A percentile compares a stretch with the other conserved stretches of the same genome.
Evolutionary conservation across 2,888 invertebrate genomes (phyloP).

Genomic region (Theristus sp.): DNA sequence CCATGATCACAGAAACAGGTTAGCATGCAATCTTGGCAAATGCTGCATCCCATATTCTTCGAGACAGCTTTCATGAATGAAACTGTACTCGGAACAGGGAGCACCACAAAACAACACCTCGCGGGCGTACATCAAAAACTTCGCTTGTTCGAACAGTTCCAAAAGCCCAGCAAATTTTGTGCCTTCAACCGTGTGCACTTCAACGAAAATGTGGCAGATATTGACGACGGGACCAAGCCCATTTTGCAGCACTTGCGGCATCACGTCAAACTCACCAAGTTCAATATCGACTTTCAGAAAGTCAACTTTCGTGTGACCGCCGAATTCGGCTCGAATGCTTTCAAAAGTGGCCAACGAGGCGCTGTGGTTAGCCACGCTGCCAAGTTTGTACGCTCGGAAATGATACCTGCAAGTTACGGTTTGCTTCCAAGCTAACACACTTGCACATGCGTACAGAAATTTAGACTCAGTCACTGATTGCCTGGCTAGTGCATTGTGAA

Average conservation of each 20-base stretch:
- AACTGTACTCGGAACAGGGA: neutral
- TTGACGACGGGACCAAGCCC: neutral
- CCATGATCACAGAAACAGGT: no score
- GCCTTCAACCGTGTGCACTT: neutral
- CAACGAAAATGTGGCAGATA: neutral
- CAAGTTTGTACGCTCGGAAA: neutral
- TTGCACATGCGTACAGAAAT: no score
- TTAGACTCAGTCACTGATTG: no score
- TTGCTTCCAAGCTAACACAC: no score
- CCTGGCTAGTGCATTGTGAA: no score
- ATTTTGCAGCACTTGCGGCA: neutral
- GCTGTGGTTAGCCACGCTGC: neutral
- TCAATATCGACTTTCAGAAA: neutral
- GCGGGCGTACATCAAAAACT: neutral
- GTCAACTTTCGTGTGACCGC: neutral
- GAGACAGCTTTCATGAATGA: neutral
- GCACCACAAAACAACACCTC: neutral
- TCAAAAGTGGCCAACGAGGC: neutral
- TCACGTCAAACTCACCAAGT: neutral
- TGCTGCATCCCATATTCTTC: neutral
- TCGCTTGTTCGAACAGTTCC: neutral
- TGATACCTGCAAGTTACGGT: neutral
- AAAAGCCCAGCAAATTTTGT: neutral
- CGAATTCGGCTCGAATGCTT: neutral
- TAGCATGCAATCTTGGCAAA: no score